Percentiles rank a stretch among this genome's conserved stretches.
These are phyloP conservation scores for Ernsta delagoae DNA, from an alignment of 2,888 invertebrate species.

Conservation along the genomic window DNA sequence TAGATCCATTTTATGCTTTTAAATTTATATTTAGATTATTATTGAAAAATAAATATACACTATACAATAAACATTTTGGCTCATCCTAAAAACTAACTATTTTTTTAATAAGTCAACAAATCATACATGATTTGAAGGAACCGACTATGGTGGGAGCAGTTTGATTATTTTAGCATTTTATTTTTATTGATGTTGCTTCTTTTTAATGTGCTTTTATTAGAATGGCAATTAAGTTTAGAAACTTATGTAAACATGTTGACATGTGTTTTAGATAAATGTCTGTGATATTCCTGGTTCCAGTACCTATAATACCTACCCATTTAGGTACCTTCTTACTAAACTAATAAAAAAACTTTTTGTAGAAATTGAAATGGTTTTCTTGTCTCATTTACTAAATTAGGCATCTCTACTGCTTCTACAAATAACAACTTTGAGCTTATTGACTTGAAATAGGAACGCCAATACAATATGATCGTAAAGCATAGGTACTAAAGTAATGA, in stretches of 20 bases:
- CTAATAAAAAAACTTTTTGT: too few relatives aligned
- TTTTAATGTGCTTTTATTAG: slow-evolving; percentile 45
- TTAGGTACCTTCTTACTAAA: neutral
- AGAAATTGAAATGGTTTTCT: too few relatives aligned
- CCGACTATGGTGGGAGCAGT: slow-evolving; percentile 28
- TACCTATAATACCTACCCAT: neutral
- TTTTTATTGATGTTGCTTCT: slow-evolving; percentile 49
- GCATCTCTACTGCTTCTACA: too few relatives aligned
- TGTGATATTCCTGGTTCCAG: neutral
- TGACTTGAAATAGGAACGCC: too few relatives aligned
- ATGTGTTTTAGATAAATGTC: neutral
- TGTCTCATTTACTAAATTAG: too few relatives aligned
- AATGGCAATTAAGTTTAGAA: neutral
- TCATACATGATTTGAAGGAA: slow-evolving; percentile 21
- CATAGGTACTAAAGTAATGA: too few relatives aligned
- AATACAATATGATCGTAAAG: neutral
- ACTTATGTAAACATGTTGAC: neutral
- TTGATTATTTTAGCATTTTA: slow-evolving; percentile 48
- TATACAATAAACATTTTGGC: too few relatives aligned
- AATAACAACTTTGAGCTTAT: too few relatives aligned
- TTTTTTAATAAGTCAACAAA: slow-evolving; percentile 43
- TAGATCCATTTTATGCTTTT: neutral
- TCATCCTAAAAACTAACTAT: too few relatives aligned
- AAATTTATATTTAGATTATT: neutral
- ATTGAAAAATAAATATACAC: too few relatives aligned